Conservation (phyloP, 2,888 invertebrate genomes). For the Diarsia dahlii region DNA sequence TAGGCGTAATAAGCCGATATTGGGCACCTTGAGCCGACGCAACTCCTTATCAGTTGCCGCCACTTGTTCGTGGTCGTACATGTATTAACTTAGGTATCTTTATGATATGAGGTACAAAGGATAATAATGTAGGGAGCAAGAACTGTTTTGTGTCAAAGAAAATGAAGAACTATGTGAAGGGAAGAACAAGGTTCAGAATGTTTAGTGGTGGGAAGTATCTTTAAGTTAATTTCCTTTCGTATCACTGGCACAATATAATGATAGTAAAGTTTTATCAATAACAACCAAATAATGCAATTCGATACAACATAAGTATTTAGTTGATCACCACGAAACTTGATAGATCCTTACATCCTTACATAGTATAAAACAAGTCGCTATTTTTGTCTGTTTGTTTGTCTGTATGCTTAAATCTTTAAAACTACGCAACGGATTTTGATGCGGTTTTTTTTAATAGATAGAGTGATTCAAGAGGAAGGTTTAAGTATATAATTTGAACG, state of each 20-base stretch:
- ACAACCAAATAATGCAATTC: background rate
- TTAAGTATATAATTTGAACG: no score
- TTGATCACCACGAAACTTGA: background rate
- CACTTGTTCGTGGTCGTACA: conserved; percentile 38
- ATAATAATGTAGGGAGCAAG: background rate
- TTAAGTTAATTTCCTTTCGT: background rate
- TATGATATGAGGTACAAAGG: conserved; percentile 8
- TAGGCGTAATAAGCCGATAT: conserved; percentile 37
- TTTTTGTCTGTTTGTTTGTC: no score
- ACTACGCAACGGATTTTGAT: no score
- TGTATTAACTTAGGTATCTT: conserved; percentile 17
- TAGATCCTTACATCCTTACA: no score
- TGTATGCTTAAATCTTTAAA: no score
- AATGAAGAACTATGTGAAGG: background rate
- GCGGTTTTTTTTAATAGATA: no score
- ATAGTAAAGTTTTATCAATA: background rate
- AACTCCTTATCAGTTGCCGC: conserved; percentile 48
- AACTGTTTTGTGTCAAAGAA: background rate
- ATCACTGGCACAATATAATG: no score
- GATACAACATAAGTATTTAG: background rate
- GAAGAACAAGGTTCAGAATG: background rate
- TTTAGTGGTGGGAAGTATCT: background rate
- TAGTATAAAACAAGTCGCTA: no score
- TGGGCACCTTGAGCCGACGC: conserved; percentile 30
- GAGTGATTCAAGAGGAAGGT: no score